Percentiles rank a stretch among this genome's conserved stretches.
phyloP scores from a whole-genome alignment of 64 coral and sea anemone genomes.

The Catalaphyllia jardinei region DNA sequence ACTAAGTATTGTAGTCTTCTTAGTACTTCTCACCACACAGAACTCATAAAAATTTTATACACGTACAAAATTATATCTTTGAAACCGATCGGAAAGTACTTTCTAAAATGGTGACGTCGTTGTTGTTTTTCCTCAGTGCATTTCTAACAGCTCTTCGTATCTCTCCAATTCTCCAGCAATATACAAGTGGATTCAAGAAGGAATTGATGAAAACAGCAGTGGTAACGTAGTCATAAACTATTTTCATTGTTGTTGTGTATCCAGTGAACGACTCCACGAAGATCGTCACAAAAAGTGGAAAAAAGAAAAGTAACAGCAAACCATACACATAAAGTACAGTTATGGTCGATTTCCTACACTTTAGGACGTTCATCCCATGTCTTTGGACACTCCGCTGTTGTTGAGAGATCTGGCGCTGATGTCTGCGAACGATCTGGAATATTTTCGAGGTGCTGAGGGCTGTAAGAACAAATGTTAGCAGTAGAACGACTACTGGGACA shows the following conservation, averaged over 20 bases:
- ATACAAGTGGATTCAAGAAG: neutral
- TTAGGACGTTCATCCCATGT: neutral
- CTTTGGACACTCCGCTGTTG: neutral
- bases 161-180: slow-evolving; percentile 6
- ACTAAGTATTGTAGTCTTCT: too few species aligned
- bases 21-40: too few species aligned
- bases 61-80: too few species aligned
- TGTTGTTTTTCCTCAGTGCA: neutral
- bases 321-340: neutral
- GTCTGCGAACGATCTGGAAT: slow-evolving; percentile 19
- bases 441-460: neutral
- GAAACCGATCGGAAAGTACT: too few species aligned
- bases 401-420: neutral
- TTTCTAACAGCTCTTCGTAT: neutral
- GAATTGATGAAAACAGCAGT: neutral
- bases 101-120: too few species aligned
- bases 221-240: neutral
- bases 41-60: too few species aligned
- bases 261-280: neutral
- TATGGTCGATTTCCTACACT: neutral
- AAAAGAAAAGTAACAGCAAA: neutral
- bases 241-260: neutral
- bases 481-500: slow-evolving; percentile 2
- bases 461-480: slow-evolving; percentile 3
- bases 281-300: neutral